Evolutionary conservation across 1,140 invertebrate species (phyloP).

Genomic region (Papilio polyxenes): DNA sequence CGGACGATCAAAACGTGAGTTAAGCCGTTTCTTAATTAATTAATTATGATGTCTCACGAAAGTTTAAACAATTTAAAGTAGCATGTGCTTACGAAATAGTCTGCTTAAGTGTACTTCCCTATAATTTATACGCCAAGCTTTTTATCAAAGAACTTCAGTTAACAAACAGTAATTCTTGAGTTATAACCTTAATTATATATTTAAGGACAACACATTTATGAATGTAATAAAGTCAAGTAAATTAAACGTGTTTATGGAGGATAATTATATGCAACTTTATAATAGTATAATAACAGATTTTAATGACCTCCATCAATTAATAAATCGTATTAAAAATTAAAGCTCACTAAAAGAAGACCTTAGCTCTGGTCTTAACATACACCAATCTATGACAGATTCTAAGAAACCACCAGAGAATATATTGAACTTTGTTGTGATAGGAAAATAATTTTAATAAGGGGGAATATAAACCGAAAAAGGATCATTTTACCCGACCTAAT

Average conservation of each 20-base stretch:
- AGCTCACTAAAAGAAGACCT: neutral
- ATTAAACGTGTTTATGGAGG: slow-evolving; percentile 9
- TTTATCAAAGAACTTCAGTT: neutral
- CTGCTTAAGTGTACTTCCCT: too few relatives aligned
- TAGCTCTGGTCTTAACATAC: too few relatives aligned
- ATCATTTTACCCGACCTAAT: too few relatives aligned
- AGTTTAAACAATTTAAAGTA: too few relatives aligned
- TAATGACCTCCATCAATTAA: neutral
- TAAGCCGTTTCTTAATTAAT: too few relatives aligned
- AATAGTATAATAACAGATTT: slow-evolving; percentile 6
- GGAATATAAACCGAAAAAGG: too few relatives aligned
- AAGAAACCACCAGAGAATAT: neutral
- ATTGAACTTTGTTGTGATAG: neutral
- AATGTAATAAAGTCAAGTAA: slow-evolving; percentile 20
- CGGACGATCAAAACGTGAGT: too few relatives aligned
- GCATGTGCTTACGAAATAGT: too few relatives aligned
- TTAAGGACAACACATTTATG: neutral
- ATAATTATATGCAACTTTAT: neutral
- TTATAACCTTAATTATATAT: neutral
- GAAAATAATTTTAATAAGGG: neutral
- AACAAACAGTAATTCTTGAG: neutral
- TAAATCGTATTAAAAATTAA: neutral
- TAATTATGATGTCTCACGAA: too few relatives aligned
- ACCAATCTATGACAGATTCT: neutral
- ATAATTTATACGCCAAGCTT: too few relatives aligned